These are phyloP conservation scores for Stichodactyla helianthus DNA, from an alignment of 64 coral and sea anemone species.

Conservation along the genomic window DNA sequence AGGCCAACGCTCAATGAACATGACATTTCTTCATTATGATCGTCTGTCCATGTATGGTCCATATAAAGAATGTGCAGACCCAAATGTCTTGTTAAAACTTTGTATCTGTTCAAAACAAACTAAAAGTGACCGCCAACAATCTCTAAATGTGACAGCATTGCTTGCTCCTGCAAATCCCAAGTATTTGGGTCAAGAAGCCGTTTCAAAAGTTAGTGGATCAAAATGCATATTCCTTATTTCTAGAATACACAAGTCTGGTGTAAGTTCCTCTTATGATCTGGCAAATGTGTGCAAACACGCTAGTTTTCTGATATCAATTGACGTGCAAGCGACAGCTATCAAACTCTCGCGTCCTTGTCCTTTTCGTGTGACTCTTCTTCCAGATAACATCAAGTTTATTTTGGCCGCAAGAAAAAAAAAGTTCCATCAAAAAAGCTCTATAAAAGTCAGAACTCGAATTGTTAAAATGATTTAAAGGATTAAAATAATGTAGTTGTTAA, in stretches of 20 bases:
- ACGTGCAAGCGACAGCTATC: not conserved
- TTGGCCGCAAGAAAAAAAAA: not conserved
- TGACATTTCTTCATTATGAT: slow-evolving; percentile 36
- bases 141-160: not conserved
- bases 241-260: not conserved
- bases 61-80: slow-evolving; percentile 48
- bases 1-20: slow-evolving; percentile 25
- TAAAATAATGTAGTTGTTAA: not conserved
- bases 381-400: not conserved
- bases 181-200: slow-evolving; percentile 14
- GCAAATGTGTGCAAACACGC: not conserved
- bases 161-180: not conserved
- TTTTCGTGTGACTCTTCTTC: not conserved
- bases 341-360: not conserved
- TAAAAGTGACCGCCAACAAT: not conserved
- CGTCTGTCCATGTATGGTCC: slow-evolving; percentile 46
- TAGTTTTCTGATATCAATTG: not conserved
- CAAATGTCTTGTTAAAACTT: slow-evolving; percentile 35
- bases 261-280: not conserved
- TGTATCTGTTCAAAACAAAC: slow-evolving; percentile 43
- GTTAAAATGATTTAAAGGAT: not conserved
- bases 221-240: not conserved
- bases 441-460: not conserved
- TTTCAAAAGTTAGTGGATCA: not conserved
- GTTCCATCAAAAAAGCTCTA: not conserved